These are phyloP conservation scores for Brachylomia viminalis DNA, from an alignment of 2,888 invertebrate genomes.

Conservation along the genomic window DNA sequence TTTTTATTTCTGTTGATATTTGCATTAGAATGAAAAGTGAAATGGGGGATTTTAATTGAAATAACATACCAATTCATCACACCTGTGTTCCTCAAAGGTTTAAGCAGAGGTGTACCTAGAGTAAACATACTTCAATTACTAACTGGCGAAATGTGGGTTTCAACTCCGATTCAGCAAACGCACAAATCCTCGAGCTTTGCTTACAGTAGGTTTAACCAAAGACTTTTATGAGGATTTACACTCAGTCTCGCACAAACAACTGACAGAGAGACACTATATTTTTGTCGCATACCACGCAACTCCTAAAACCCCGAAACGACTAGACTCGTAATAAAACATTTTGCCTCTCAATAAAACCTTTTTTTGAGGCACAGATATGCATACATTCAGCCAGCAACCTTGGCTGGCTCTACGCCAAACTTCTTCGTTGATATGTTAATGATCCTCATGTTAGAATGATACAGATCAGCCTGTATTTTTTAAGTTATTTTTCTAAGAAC, in stretches of 20 bases:
- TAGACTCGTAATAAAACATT: constrained; percentile 26
- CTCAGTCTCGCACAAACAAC: background rate
- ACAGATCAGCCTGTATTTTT: constrained; percentile 48
- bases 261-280: background rate
- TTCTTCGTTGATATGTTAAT: constrained; percentile 64
- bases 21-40: constrained; percentile 14
- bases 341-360: constrained; percentile 12
- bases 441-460: constrained; percentile 50
- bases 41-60: constrained; percentile 13
- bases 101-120: too few species aligned
- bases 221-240: background rate
- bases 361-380: constrained; percentile 35
- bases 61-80: too few species aligned
- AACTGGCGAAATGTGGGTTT: too few species aligned
- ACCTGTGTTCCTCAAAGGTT: too few species aligned
- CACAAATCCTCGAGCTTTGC: background rate
- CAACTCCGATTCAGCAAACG: background rate
- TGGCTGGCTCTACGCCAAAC: constrained; percentile 59
- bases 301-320: background rate
- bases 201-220: background rate
- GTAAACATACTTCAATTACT: too few species aligned
- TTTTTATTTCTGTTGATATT: constrained; percentile 27
- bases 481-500: constrained; percentile 39
- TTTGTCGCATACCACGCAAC: background rate
- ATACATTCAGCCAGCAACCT: constrained; percentile 58